Evolutionary conservation across 1,140 invertebrate genomes (phyloP), one percentile per base, ranked within the genome.

Genomic region (Drosophila takahashii): DNA sequence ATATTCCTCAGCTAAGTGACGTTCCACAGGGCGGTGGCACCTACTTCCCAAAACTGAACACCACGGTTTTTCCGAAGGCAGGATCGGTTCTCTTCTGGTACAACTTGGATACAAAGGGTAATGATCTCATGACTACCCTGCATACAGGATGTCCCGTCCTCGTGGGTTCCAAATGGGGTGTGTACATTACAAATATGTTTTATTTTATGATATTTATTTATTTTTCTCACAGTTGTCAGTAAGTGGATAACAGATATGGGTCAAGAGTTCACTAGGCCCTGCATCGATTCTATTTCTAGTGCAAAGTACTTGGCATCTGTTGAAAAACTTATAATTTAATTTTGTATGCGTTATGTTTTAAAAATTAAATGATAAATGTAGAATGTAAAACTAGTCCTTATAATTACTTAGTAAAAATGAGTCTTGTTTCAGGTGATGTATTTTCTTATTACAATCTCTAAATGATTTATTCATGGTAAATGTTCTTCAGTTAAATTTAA

Each of bases 101-200:
- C 90, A 99, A 99, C 93, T 93, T 99, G 64, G 95, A 97, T 91
- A 94, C 95, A 18, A 97, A 95, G 87, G 98, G 98, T 10, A 96
- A 98, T 74, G 98, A 97, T n/a, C 97, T 99, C 93, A 94, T 95
- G 59, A 93, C 94, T 72, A 99, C 98, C 1, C 93, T 97, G 54
- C 98, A 99, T 93, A 98, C 98, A 10, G 98, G 98, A 18, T 99
- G 98, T 93, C 98, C 98, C 16, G 98, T 99, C 41, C 94, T 99
- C 13, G 95, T 97, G 4, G 98, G 98, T 39, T 96, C 96, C 9
- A 99, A 99, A 94, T 99, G 98, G 98, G 97, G 96, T 97, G 92
- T 92, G 93, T 58, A 32, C 0, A 6, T 0, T 1, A 9, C 15
- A 4, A 8, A 18, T 0, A 15, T 0, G 3, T 4, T 1, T 8